Conservation (phyloP, 2,797 vertebrate species). For the Neomorphus geoffroyi region DNA sequence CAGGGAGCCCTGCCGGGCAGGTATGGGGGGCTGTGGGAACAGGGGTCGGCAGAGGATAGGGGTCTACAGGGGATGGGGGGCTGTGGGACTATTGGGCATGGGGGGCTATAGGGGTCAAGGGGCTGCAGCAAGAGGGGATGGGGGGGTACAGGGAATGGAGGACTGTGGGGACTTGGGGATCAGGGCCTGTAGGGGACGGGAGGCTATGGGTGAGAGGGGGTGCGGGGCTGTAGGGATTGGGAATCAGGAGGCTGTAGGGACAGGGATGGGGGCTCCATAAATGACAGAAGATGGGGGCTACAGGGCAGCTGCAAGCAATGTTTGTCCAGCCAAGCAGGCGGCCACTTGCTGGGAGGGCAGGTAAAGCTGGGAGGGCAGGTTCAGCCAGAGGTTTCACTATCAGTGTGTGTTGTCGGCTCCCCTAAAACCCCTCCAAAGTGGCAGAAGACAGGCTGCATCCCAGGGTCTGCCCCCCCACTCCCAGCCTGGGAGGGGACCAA, state of each 20-base stretch:
- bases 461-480: neutral
- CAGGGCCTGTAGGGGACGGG: no score
- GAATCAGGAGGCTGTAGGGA: neutral
- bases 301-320: neutral
- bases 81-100: no score
- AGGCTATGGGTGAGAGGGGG: neutral
- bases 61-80: neutral
- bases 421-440: neutral
- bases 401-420: neutral
- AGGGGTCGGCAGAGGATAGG: no score
- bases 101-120: no score
- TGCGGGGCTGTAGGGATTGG: neutral
- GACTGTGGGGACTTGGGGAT: no score
- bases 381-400: neutral
- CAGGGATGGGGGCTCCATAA: neutral
- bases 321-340: no score
- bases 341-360: no score
- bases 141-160: neutral
- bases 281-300: neutral
- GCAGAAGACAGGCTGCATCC: neutral
- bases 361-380: neutral
- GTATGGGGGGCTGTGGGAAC: no score
- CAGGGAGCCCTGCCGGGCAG: no score
- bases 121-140: neutral
- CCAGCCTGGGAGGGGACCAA: neutral